Evolutionary conservation across 2,797 vertebrate genomes (phyloP), one percentile per base, ranked within the genome.

Genomic region (Gephyroberyx darwinii): DNA sequence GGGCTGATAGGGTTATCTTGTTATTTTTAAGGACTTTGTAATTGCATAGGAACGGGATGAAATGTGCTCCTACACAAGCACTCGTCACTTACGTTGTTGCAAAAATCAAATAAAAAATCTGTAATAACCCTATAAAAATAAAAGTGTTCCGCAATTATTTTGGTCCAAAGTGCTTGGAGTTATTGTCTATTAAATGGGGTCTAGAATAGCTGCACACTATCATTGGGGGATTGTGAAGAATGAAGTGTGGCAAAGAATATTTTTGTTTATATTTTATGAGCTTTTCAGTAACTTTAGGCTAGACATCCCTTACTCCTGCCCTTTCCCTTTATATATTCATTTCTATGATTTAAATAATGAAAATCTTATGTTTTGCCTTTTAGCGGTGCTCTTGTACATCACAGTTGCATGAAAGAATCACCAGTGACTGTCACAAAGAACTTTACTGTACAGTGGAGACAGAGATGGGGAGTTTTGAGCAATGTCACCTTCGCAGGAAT

Each of bases 271-370:
- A 90, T 90, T 89, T 91, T 22, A 90, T 89, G 85, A 89, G 81
- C 73, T 79, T 71, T 77, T 65, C 71, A 53, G 71, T 71, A 48
- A 76, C 79, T 83, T 74, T 62, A 33, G 54, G 51, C 65, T 1
- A 73, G 70, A 81, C 68, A 61, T 75, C 79, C 67, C 60, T 13
- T 19, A 12, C 45, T 51, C 63, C 39, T 79, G 77, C 75, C 72
- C 77, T 81, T 77, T 82, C 73, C 68, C 75, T 64, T 43, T 62
- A 53, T 61, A 78, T 80, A 33, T 77, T 62, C 78, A 48, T 74
- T 74, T 70, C 78, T 75, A 14, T 65, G 83, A 87, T 89, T 84
- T 93, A 77, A 90, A 91, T 91, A 88, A 91, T 91, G 74, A 86
- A 91, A 80, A 54, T 71, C 43, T 33, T 3, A 8, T 80, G 83